Conservation (phyloP, 2,113 vertebrate genomes). For the Varanus komodoensis region DNA sequence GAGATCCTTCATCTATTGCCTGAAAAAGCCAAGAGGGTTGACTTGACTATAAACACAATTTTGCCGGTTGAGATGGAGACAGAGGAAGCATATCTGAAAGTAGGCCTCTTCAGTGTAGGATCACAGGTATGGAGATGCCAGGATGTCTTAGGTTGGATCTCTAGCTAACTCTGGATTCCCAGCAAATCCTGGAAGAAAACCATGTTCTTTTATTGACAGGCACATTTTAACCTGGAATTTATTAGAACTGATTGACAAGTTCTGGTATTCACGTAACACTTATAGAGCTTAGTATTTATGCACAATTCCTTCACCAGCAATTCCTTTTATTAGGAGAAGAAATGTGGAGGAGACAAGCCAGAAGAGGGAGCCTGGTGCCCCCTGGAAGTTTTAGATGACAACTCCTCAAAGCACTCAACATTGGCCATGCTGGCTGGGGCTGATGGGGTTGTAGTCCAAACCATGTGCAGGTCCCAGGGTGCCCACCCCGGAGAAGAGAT, state of each 20-base stretch:
- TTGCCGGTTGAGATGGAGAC: conserved; percentile 55
- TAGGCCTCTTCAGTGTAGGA: conserved; percentile 47
- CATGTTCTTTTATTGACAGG: neutral
- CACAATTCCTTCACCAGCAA: neutral
- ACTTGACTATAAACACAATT: conserved; percentile 24
- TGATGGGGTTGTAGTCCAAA: too few species aligned
- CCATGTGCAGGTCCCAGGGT: too few species aligned
- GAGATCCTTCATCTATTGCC: conserved; percentile 15
- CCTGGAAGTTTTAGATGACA: too few species aligned
- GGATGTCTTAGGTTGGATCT: conserved; percentile 49
- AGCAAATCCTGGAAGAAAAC: fast-evolving
- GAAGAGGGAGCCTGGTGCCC: too few species aligned
- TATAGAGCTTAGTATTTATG: neutral
- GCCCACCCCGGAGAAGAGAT: too few species aligned
- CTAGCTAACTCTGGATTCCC: conserved; percentile 41
- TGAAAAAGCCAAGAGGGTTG: conserved; percentile 47
- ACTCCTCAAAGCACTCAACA: too few species aligned
- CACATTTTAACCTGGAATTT: neutral
- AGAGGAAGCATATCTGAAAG: conserved; percentile 64
- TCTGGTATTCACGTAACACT: neutral
- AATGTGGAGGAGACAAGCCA: neutral
- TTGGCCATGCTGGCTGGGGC: too few species aligned
- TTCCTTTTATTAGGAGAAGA: too few species aligned
- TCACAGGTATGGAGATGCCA: conserved; percentile 39
- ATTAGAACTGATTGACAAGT: neutral